Conservation (phyloP, 2,797 vertebrate species). For the Stomatorhinus walkeri region DNA sequence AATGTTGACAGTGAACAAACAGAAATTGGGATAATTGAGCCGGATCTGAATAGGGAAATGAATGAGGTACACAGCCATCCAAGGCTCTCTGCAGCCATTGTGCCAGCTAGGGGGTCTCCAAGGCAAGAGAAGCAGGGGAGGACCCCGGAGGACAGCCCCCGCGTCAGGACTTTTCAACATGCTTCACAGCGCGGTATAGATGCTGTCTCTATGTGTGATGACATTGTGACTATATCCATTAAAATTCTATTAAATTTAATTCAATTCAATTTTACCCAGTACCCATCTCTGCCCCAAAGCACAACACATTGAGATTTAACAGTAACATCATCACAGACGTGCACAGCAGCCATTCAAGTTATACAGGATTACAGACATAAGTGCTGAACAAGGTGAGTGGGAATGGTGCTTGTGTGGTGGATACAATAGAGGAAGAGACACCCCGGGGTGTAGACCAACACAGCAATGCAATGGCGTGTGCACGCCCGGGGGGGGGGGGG, state of each 20-base stretch:
- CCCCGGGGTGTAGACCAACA: background rate
- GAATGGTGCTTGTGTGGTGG: background rate
- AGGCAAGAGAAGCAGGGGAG: background rate
- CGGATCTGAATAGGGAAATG: background rate
- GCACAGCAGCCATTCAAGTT: background rate
- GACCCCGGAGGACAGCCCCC: background rate
- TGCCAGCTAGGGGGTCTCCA: background rate
- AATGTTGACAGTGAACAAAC: background rate
- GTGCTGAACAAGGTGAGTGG: background rate
- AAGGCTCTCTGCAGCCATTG: background rate
- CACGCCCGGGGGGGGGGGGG: background rate
- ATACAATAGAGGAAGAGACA: background rate
- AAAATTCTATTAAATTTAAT: slow-evolving; percentile 27
- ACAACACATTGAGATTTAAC: background rate
- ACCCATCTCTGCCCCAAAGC: background rate
- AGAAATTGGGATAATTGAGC: background rate
- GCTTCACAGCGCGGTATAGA: background rate
- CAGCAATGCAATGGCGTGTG: background rate
- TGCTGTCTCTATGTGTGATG: background rate
- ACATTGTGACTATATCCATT: slow-evolving; percentile 21
- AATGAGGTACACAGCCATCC: background rate
- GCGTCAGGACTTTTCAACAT: background rate
- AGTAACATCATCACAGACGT: background rate
- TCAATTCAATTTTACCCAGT: background rate
- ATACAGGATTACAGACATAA: background rate